Evolutionary conservation across 2,113 vertebrate genomes (phyloP), one percentile per base, ranked within the genome.

Genomic region (Nematolebias whitei): DNA sequence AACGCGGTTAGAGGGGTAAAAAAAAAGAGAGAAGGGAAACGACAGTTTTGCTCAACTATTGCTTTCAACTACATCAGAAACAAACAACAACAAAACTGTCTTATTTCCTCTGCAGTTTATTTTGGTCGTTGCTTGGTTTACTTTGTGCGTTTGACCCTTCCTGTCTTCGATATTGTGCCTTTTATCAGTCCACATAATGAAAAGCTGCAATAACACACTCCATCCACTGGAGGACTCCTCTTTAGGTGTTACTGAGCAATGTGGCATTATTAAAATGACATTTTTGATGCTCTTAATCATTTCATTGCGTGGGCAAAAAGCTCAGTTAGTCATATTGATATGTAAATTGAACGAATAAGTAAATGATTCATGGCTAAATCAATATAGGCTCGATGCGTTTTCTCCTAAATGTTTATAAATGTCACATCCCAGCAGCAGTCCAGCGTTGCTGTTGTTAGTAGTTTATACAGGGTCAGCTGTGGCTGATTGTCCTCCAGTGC

Each of bases 211-310:
- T 94, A 65, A 64, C 92, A 41, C 78, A 18, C 68, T 83, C 51
- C 74, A 85, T 74, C 91, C 93, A 76, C 93, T 93, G 93, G 94
- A 92, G 93, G 91, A 91, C 85, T 76, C 75, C 72, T 76, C n/a
- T 19, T 35, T 56, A 45, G 61, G 76, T 68, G 79, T 80, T 71
- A 74, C 70, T 64, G 80, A 63, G 79, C 72, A 80, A 65, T 78
- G 62, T 49, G 39, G n/a, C n/a, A 76, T 76, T 79, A 78, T 81
- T 86, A 77, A 73, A 84, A 84, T 84, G 81, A 72, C 76, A 76
- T 75, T 64, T 16, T 26, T 20, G 44, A 29, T 56, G 35, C 63
- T 75, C 58, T 63, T 75, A 41, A 80, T 70, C 55, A 60, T 68
- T 61, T 62, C 20, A 74, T 26, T 32, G 80, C 71, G 67, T 60